These are phyloP conservation scores for Abramis brama DNA, from an alignment of 2,113 vertebrate species.

Conservation along the genomic window DNA sequence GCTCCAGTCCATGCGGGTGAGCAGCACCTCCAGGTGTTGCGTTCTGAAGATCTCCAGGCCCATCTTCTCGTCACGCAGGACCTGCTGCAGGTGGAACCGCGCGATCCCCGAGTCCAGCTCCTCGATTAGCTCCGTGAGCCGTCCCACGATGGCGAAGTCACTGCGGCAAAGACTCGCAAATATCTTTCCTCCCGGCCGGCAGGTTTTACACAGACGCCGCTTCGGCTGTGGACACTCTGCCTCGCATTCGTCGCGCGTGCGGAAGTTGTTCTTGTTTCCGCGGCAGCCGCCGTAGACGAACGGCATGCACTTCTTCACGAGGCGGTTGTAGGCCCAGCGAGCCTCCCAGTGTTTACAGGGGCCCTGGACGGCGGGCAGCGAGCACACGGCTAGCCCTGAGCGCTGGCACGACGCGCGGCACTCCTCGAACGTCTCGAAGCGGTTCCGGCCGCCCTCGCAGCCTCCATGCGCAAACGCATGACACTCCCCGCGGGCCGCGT, in stretches of 20 bases:
- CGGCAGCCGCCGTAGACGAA: conserved; percentile 91
- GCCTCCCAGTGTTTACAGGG: conserved; percentile 89
- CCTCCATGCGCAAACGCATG: conserved; percentile 83
- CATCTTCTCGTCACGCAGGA: conserved; percentile 96
- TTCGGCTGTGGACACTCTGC: conserved; percentile 86
- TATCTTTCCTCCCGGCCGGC: conserved; percentile 85
- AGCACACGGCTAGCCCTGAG: conserved; percentile 80
- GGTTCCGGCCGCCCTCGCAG: conserved; percentile 81
- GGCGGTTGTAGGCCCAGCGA: conserved; percentile 90
- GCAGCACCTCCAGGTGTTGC: conserved; percentile 90
- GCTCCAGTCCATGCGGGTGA: conserved; percentile 88
- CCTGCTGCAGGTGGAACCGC: conserved; percentile 86
- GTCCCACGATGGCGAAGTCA: conserved; percentile 93
- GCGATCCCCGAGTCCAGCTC: conserved; percentile 89
- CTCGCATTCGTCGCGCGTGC: conserved; percentile 85
- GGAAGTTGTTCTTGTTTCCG: conserved; percentile 92
- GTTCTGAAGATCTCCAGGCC: conserved; percentile 90
- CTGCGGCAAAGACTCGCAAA: conserved; percentile 91
- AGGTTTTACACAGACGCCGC: conserved; percentile 82
- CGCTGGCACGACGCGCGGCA: conserved; percentile 84
- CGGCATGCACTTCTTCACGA: conserved; percentile 88
- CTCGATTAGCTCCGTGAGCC: conserved; percentile 90
- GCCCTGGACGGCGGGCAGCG: conserved; percentile 88
- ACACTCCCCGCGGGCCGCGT: conserved; percentile 82
- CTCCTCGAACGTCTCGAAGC: conserved; percentile 91